Percentiles rank a stretch among this genome's conserved stretches.
phyloP scores from a whole-genome alignment of 2,113 vertebrate genomes.

The Chloropsis cyanopogon region DNA sequence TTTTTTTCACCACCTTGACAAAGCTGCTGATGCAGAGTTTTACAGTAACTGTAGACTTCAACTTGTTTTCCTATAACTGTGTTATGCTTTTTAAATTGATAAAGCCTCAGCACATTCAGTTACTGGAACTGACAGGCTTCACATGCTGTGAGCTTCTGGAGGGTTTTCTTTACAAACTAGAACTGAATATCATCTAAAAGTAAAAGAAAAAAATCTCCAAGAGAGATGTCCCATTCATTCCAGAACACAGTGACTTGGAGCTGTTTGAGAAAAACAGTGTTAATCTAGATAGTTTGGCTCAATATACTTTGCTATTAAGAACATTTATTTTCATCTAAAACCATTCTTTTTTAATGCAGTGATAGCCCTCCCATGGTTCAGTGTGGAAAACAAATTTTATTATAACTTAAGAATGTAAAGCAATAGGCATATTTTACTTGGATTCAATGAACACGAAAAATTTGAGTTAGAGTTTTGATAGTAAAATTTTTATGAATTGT shows the following conservation, averaged over 20 bases:
- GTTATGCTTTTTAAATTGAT: not conserved
- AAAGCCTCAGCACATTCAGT: not conserved
- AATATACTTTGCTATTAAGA: not conserved
- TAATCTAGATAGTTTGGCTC: not conserved
- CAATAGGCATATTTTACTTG: not conserved
- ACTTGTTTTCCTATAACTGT: not conserved
- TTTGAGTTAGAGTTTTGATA: not conserved
- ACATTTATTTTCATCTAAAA: not conserved
- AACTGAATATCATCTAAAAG: not conserved
- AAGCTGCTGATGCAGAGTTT: slow-evolving; percentile 1
- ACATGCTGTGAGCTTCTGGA: not conserved
- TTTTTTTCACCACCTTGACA: not conserved
- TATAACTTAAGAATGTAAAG: not conserved
- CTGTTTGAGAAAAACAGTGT: not conserved
- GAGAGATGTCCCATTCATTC: not conserved
- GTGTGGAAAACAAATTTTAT: not conserved
- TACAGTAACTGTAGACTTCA: not conserved
- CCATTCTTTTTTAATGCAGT: not conserved
- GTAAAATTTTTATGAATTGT: not conserved
- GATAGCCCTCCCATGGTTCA: not conserved
- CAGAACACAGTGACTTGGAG: not conserved
- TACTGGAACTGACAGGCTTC: not conserved
- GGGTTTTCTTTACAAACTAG: not conserved
- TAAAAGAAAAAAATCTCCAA: not conserved
- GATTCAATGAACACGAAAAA: not conserved